Percentiles rank a stretch among this genome's conserved stretches.
phyloP scores from a whole-genome alignment of 2,113 vertebrate species.

The Notothenia rossii region DNA sequence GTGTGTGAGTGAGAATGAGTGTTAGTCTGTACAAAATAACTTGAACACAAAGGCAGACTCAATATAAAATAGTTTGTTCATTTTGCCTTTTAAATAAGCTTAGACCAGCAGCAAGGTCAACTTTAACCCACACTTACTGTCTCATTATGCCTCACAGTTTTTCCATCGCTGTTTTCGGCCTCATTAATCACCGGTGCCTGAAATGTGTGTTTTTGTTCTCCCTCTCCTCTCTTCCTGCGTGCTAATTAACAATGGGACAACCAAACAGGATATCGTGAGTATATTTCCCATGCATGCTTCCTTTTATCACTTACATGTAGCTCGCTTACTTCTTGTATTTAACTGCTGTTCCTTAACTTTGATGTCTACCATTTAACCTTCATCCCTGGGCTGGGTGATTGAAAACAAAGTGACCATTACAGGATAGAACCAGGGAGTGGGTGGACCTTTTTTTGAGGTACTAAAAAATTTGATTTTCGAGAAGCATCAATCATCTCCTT shows the following conservation, averaged over 20 bases:
- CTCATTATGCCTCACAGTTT: slow-evolving; percentile 17
- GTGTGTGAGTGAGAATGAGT: too few relatives aligned
- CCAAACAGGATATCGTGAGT: slow-evolving; percentile 93
- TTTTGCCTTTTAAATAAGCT: slow-evolving; percentile 11
- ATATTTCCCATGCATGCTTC: slow-evolving; percentile 55
- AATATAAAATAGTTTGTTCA: background rate
- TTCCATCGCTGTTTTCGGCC: slow-evolving; percentile 11
- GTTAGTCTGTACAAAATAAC: too few relatives aligned
- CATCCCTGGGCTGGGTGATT: slow-evolving; percentile 32
- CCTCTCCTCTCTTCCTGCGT: slow-evolving; percentile 52
- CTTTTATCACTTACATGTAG: slow-evolving; percentile 4
- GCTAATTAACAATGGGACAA: slow-evolving; percentile 45
- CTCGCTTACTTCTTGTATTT: slow-evolving; percentile 24
- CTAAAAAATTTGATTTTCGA: background rate
- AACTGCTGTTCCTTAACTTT: slow-evolving; percentile 29
- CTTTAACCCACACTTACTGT: slow-evolving; percentile 3
- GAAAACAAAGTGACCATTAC: background rate
- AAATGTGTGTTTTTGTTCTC: slow-evolving; percentile 20
- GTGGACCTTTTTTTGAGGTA: background rate
- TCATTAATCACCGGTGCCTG: slow-evolving; percentile 21
- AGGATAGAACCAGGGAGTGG: background rate
- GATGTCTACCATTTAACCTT: slow-evolving; percentile 48
- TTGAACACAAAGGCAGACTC: slow-evolving; percentile 13
- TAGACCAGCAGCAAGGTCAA: slow-evolving; percentile 27
- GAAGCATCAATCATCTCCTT: background rate